Percentiles rank a stretch among this genome's conserved stretches.
These are phyloP conservation scores for Anadara kagoshimensis DNA, from an alignment of 1,140 invertebrate genomes.

Conservation along the genomic window DNA sequence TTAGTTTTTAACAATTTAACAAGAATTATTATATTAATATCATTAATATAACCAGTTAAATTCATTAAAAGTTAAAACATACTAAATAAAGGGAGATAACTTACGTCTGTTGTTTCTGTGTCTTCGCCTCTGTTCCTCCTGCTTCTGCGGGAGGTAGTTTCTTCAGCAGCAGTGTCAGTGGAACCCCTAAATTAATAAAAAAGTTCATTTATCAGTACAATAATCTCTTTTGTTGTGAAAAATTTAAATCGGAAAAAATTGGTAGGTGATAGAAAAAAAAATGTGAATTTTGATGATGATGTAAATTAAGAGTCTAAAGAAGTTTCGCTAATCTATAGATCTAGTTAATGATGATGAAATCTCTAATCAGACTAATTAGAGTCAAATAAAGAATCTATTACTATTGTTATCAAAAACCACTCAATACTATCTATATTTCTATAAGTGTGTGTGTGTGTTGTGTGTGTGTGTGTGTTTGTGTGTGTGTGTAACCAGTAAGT, in stretches of 20 bases:
- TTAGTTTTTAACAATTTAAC: too few species aligned
- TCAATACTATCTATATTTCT: too few species aligned
- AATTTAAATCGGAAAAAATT: background rate
- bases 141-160: conserved; percentile 24
- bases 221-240: background rate
- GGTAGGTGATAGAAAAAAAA: background rate
- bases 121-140: conserved; percentile 27
- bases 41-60: too few species aligned
- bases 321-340: background rate
- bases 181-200: conserved; percentile 23
- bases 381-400: too few species aligned
- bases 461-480: too few species aligned
- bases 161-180: conserved; percentile 9
- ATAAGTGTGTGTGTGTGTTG: too few species aligned
- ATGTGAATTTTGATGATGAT: background rate
- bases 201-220: background rate
- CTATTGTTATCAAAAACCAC: too few species aligned
- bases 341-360: background rate
- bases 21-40: too few species aligned
- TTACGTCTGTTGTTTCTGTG: conserved; percentile 22
- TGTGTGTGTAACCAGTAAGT: too few species aligned
- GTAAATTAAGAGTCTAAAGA: too few species aligned
- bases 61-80: too few species aligned
- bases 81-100: background rate
- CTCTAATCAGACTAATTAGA: too few species aligned